Evolutionary conservation across 37 sponge, comb jelly and placozoan species (phyloP), one percentile per base, ranked within the genome.

Genomic region (Cliona cf. orientalis): DNA sequence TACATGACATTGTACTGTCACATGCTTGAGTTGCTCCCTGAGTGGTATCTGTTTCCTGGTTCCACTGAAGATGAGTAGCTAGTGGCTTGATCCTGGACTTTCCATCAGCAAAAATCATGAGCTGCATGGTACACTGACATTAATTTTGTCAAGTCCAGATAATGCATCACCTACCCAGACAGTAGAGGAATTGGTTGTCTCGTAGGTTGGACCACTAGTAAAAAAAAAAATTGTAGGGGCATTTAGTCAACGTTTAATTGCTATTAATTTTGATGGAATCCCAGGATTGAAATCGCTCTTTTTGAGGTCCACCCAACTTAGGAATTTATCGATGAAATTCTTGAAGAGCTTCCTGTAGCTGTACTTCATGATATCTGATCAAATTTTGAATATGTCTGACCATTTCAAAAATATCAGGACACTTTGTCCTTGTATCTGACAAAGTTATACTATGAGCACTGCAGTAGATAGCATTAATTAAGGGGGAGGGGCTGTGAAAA

Each of bases 61-160:
- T n/a, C 86, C 86, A 42, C 42, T 17, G 29, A 85, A 85, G 44
- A 85, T 67, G 1, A 85, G 43, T n/a, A n/a, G n/a, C n/a, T 5
- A 85, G 59, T 2, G 78, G 79, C 40, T 78, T 78, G 46, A 85
- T 72, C 56, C 86, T 43, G 5, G 86, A 46, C 68, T 71, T 61
- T 46, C 78, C 79, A 61, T 85, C 86, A 36, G 86, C 86, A 78
- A 85, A 76, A 21, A 85, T 28, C 1, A 72, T 85, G 6, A 85
- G 60, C 42, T 85, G 86, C 6, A 68, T 71, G 28, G 70, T 85
- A 40, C 79, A 77, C 49, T 85, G 86, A 53, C 79, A 71, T 40
- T n/a, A n/a, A n/a, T n/a, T n/a, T 85, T 85, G 41, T 85, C 79
- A 23, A 77, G 62, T 3, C 86, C 86, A 31, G 86, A 76, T 44